Percentiles rank a stretch among this genome's conserved stretches.
phyloP scores from a whole-genome alignment of 2,797 vertebrate genomes.

The Halcyon leucocephala region DNA sequence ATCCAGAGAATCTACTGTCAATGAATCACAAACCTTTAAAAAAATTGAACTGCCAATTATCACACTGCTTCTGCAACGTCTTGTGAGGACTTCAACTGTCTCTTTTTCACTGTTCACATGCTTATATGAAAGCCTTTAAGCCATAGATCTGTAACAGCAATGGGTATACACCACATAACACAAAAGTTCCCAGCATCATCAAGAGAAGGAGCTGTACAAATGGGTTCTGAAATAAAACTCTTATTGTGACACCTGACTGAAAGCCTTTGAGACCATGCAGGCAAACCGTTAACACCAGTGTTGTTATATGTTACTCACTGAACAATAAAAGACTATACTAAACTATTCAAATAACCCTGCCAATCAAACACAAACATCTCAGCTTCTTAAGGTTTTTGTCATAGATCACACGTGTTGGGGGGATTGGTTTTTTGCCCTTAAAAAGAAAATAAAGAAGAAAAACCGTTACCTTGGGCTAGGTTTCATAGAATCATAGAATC shows the following conservation, averaged over 20 bases:
- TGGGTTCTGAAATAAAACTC: background rate
- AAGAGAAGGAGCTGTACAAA: background rate
- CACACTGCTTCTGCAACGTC: background rate
- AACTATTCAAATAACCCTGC: background rate
- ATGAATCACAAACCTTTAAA: background rate
- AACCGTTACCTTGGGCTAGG: background rate
- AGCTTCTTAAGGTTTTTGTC: background rate
- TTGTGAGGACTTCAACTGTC: background rate
- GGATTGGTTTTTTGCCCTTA: no score
- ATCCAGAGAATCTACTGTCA: background rate
- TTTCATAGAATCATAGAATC: no score
- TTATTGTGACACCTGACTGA: background rate
- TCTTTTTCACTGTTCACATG: background rate
- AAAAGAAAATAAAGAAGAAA: background rate
- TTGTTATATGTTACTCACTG: background rate
- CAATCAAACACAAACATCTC: background rate
- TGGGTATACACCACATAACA: background rate
- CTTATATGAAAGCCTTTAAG: background rate
- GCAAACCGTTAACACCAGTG: background rate
- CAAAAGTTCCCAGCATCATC: background rate
- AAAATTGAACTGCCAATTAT: background rate
- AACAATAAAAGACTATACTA: background rate
- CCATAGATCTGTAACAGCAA: background rate
- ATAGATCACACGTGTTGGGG: accelerated
- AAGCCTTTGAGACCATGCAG: background rate